Base-by-base conservation (phyloP, 2,888 invertebrate genomes). In the Timandra comae region DNA sequence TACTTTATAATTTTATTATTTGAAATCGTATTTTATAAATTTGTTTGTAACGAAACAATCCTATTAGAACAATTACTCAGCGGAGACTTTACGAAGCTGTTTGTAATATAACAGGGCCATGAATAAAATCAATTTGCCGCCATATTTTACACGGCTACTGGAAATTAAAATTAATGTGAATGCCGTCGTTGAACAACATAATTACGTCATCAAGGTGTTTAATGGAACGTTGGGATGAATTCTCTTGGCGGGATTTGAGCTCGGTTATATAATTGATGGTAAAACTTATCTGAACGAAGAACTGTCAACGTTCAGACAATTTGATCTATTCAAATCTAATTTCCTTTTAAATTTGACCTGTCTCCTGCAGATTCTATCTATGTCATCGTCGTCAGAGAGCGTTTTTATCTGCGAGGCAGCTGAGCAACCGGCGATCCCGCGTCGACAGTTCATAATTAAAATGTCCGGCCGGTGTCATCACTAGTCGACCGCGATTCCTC, bases 391-490 rank as follows among this genome's bases (percentile, higher is more conserved):
- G 25, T 27, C 23, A 12, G 19, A 11, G 39, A 59, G 59, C 63
- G 66, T 72, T 80, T 78, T 80, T 81, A 75, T 79, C 75, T 65
- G 63, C 29, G 41, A 47, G 60, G 56, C 57, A 52, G 54, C 52
- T 60, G 62, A 63, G 56, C 56, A 59, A 59, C 55, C 56, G 52
- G 60, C 62, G 57, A 66, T 67, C 64, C 61, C 57, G 52, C 47
- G 63, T 56, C 70, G 80, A 77, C 81, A 82, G 78, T 71, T 76
- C 66, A 74, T 84, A 84, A 85, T 85, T 84, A 84, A 84, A 84
- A 81, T 72, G 81, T 81, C 81, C 67, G 58, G 52, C 62, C 59
- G 69, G 62, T 67, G 78, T 75, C 80, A 79, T 72, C 72, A 67
- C 63, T 57, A 46, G 52, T 46, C 53, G 46, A 53, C 60, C 56